A percentile compares a stretch with the other conserved stretches of the same genome.
phyloP scores from a whole-genome alignment of 35 echinoderm and acorn worm species.

The Chiridota heheva region DNA sequence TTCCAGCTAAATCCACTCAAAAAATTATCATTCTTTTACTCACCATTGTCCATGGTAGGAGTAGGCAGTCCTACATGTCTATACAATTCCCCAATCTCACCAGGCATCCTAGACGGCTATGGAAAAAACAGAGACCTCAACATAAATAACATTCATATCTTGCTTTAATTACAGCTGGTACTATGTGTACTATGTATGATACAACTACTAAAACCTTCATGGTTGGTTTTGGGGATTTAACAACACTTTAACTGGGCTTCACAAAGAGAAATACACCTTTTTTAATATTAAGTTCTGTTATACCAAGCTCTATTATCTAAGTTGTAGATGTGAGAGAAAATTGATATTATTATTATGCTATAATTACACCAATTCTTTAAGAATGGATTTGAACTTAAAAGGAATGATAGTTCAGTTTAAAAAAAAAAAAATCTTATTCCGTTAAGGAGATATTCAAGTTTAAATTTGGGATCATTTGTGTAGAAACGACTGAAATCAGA shows the following conservation, averaged over 20 bases:
- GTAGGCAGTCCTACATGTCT: slow-evolving; percentile 20
- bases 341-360: not conserved
- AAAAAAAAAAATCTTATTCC: too few relatives aligned
- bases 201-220: not conserved
- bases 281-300: slow-evolving; percentile 1
- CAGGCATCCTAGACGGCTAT: slow-evolving; percentile 51
- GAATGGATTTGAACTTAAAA: too few relatives aligned
- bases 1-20: not conserved
- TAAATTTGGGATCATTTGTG: too few relatives aligned
- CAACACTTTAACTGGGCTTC: not conserved
- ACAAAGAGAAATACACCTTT: slow-evolving; percentile 16
- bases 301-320: not conserved
- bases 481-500: too few relatives aligned
- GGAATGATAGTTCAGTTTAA: too few relatives aligned
- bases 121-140: not conserved
- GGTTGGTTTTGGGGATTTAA: not conserved
- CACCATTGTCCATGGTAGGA: not conserved
- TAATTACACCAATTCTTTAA: not conserved
- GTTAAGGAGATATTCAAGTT: too few relatives aligned
- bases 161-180: not conserved
- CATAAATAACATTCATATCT: not conserved
- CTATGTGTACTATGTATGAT: not conserved
- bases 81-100: slow-evolving; percentile 60
- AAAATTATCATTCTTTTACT: not conserved
- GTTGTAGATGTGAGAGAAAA: not conserved